A percentile compares a stretch with the other conserved stretches of the same genome.
Evolutionary conservation across 2,797 vertebrate species (phyloP).

Genomic region (Hippopotamyrus pictus): DNA sequence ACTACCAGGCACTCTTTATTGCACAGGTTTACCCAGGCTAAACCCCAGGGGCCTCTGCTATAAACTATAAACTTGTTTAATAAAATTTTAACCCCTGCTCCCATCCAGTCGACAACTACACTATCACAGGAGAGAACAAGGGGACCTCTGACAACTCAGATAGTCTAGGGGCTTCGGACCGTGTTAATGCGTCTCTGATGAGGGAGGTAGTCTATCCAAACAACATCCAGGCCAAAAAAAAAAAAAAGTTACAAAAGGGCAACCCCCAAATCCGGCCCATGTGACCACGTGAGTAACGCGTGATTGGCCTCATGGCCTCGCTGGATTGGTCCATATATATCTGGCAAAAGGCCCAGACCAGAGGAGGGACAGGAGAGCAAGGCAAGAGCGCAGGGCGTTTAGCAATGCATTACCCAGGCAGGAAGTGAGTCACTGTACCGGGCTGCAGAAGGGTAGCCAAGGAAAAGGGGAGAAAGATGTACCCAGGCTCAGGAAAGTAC

Average conservation of each 20-base stretch:
- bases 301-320: conserved; percentile 12
- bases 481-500: neutral
- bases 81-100: neutral
- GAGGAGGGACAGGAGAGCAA: neutral
- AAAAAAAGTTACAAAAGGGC: neutral
- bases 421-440: neutral
- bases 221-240: neutral
- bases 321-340: neutral
- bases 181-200: neutral
- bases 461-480: neutral
- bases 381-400: neutral
- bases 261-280: neutral
- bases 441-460: neutral
- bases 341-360: neutral
- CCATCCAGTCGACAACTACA: neutral
- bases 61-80: neutral
- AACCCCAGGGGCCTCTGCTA: neutral
- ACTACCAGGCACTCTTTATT: neutral
- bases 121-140: neutral
- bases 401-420: neutral
- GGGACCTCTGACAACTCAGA: neutral
- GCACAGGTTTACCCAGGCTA: neutral
- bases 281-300: conserved; percentile 1
- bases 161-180: neutral
- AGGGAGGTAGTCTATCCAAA: neutral